Conservation (phyloP, 2,797 vertebrate genomes). For the Chrysolophus pictus region DNA sequence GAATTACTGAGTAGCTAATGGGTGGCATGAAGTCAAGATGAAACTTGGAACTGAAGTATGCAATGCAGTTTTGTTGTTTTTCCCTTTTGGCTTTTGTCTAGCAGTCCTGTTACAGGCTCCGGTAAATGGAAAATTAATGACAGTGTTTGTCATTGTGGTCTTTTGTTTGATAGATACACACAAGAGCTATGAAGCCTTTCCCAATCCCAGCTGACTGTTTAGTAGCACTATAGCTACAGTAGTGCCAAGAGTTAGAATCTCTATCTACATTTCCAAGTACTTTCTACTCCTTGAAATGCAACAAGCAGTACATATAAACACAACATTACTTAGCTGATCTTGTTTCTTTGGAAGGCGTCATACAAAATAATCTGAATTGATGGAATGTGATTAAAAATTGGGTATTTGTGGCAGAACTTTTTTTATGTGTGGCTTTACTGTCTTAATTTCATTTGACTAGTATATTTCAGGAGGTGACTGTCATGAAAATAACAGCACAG, state of each 20-base stretch:
- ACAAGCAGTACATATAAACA: not conserved
- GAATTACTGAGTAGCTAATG: not conserved
- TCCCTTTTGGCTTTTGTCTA: not conserved
- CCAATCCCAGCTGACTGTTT: not conserved
- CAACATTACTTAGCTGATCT: not conserved
- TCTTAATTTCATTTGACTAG: not conserved
- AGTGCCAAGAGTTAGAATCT: not conserved
- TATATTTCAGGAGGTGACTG: not conserved
- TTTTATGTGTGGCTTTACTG: not conserved
- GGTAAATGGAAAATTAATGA: not conserved
- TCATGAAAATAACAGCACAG: not conserved
- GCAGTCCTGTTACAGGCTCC: not conserved
- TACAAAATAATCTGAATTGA: not conserved
- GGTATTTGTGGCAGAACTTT: not conserved
- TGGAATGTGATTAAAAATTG: not conserved
- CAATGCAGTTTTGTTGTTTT: not conserved
- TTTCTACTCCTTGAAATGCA: not conserved
- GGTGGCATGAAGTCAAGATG: not conserved
- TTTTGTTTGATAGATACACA: not conserved
- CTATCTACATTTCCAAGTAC: not conserved
- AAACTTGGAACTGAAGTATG: not conserved
- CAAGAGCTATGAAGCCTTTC: not conserved
- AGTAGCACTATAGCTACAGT: too few species aligned
- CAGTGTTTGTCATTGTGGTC: not conserved
- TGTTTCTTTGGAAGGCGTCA: not conserved